Percentiles rank a stretch among this genome's conserved stretches.
Evolutionary conservation across 1,140 invertebrate species (phyloP).

Genomic region (Carcinoscorpius rotundicauda): DNA sequence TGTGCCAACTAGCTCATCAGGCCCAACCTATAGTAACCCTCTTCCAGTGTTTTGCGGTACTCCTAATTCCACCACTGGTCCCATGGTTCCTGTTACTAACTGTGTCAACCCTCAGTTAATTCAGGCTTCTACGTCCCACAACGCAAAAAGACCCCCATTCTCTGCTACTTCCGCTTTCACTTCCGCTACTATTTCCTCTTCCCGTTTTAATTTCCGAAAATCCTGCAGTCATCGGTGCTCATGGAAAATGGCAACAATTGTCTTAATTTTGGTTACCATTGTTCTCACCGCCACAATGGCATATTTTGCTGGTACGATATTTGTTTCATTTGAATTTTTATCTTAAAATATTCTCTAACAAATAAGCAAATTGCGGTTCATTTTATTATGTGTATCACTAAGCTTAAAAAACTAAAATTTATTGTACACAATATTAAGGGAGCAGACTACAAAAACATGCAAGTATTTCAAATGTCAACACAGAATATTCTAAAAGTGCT

Average conservation of each 20-base stretch:
- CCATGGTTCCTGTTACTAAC: slow-evolving; percentile 23
- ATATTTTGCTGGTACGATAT: slow-evolving; percentile 66
- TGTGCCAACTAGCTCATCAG: slow-evolving; percentile 9
- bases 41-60: slow-evolving; percentile 21
- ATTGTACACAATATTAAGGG: neutral
- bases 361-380: neutral
- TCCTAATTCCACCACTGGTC: slow-evolving; percentile 22
- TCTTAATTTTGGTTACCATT: slow-evolving; percentile 65
- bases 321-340: neutral
- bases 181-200: slow-evolving; percentile 24
- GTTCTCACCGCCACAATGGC: slow-evolving; percentile 64
- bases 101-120: slow-evolving; percentile 24
- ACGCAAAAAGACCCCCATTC: slow-evolving; percentile 11
- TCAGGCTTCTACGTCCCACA: slow-evolving; percentile 15
- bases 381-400: neutral
- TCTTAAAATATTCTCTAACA: neutral
- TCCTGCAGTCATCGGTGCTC: slow-evolving; percentile 60
- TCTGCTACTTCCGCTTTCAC: slow-evolving; percentile 17
- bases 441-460: no score
- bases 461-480: no score
- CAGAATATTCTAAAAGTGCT: no score
- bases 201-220: slow-evolving; percentile 75
- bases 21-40: slow-evolving; percentile 21
- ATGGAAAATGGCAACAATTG: slow-evolving; percentile 78
- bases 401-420: neutral